Evolutionary conservation across 2,113 vertebrate genomes (phyloP).

Genomic region (Upupa epops): DNA sequence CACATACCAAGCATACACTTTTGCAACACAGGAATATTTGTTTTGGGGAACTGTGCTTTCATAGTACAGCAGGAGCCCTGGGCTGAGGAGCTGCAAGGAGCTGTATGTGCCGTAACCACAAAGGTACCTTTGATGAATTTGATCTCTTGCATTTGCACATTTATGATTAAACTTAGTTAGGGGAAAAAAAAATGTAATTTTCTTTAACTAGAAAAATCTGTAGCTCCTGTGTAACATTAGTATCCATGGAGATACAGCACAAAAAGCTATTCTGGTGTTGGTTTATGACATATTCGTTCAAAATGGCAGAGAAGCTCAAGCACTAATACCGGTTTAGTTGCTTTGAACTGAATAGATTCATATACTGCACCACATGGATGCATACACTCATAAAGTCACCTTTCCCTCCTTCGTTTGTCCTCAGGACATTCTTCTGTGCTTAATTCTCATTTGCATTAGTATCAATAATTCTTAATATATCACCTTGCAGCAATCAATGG

Average conservation of each 20-base stretch:
- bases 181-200: not conserved
- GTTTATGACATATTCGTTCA: not conserved
- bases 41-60: constrained; percentile 46
- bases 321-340: not conserved
- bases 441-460: not conserved
- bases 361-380: not conserved
- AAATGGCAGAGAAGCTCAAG: not conserved
- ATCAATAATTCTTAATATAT: constrained; percentile 56
- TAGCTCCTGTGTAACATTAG: constrained; percentile 19
- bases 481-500: constrained; percentile 45
- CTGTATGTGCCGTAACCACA: constrained; percentile 9
- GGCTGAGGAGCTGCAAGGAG: not conserved
- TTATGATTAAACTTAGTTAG: constrained; percentile 23
- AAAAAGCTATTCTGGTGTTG: not conserved
- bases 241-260: constrained; percentile 38
- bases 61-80: not conserved
- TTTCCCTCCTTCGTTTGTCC: not conserved
- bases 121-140: constrained; percentile 52
- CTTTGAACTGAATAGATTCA: constrained; percentile 31
- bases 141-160: constrained; percentile 6
- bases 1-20: constrained; percentile 15
- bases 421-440: not conserved
- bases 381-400: not conserved
- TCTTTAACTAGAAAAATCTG: constrained; percentile 50
- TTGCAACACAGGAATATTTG: constrained; percentile 65